Evolutionary conservation across 2,888 invertebrate species (phyloP).

Genomic region (Sussaba pulchella): DNA sequence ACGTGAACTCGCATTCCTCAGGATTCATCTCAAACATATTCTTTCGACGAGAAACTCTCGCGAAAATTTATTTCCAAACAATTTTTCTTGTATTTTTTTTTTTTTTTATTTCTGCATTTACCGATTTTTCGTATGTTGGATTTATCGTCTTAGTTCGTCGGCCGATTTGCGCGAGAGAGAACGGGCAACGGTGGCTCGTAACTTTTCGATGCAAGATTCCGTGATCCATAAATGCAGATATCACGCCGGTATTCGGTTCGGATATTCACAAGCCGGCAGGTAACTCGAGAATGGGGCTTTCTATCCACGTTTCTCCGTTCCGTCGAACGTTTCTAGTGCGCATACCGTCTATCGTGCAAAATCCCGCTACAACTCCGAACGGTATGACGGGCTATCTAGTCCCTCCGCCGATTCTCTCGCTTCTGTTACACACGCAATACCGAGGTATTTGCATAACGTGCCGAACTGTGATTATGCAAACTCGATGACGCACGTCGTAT

Average conservation of each 20-base stretch:
- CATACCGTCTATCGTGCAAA: conserved; percentile 15
- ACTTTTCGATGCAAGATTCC: conserved; percentile 5
- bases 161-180: conserved; percentile 4
- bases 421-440: conserved; percentile 28
- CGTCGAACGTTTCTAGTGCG: neutral
- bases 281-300: conserved; percentile 9
- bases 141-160: neutral
- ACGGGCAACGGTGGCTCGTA: neutral
- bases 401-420: conserved; percentile 42
- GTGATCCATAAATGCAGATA: conserved; percentile 34
- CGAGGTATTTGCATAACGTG: conserved; percentile 61
- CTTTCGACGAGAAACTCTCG: neutral
- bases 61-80: neutral
- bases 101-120: conserved; percentile 7
- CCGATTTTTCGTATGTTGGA: neutral
- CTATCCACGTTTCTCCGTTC: neutral
- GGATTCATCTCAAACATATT: neutral
- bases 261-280: neutral
- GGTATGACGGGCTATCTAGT: conserved; percentile 50
- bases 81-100: neutral
- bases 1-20: neutral
- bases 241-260: conserved; percentile 12
- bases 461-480: conserved; percentile 64
- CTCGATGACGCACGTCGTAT: conserved; percentile 60
- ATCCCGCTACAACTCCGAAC: conserved; percentile 2